Evolutionary conservation across 2,113 vertebrate species (phyloP).

Genomic region (Elaphurus davidianus): DNA sequence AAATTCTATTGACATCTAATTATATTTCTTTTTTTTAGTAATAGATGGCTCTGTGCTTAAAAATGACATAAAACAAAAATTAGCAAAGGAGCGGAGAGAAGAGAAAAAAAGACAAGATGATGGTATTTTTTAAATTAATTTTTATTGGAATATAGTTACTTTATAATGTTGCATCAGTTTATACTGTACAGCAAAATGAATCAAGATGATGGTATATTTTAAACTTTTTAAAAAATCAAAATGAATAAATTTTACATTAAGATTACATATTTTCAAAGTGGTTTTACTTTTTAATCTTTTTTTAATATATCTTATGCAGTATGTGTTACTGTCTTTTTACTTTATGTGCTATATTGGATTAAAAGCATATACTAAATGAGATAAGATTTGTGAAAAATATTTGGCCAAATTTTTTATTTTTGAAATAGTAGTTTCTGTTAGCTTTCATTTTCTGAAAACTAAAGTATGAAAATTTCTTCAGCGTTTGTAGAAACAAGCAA

Average conservation of each 20-base stretch:
- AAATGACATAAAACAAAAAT: slow-evolving; percentile 91
- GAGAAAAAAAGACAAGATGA: slow-evolving; percentile 88
- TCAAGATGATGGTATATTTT: slow-evolving; percentile 87
- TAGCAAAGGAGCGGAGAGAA: slow-evolving; percentile 94
- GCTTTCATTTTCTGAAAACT: slow-evolving; percentile 40
- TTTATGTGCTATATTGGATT: not conserved
- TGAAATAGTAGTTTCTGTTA: slow-evolving; percentile 12
- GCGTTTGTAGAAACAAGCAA: not conserved
- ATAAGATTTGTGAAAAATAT: not conserved
- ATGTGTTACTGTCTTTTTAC: not conserved
- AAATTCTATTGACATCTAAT: not conserved
- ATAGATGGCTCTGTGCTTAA: slow-evolving; percentile 90
- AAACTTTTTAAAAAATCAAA: not conserved
- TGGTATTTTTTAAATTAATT: not conserved
- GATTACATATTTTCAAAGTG: not conserved
- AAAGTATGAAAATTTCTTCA: not conserved
- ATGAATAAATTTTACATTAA: not conserved
- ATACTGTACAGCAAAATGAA: slow-evolving; percentile 73
- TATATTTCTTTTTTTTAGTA: slow-evolving; percentile 80
- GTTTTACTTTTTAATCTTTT: slow-evolving; percentile 19
- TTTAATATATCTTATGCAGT: not conserved
- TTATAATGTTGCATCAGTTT: not conserved
- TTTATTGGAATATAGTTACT: not conserved
- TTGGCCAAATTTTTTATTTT: slow-evolving; percentile 24
- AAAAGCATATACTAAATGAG: slow-evolving; percentile 3